Percentiles rank a stretch among this genome's conserved stretches.
phyloP scores from a whole-genome alignment of 23 tunicate species.

The Halocynthia roretzi region DNA sequence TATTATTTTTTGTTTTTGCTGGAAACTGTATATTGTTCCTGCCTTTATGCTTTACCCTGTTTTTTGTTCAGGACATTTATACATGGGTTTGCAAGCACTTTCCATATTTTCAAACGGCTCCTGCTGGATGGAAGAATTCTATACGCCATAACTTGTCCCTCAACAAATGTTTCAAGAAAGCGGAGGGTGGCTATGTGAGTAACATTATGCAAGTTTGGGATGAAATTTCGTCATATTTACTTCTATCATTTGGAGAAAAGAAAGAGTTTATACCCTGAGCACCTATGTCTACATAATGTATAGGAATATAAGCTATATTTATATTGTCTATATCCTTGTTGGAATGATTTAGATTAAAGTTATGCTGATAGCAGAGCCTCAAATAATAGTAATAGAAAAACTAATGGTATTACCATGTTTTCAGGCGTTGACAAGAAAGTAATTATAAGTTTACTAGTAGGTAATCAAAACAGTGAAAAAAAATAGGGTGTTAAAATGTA shows the following conservation, averaged over 20 bases:
- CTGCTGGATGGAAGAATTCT: slow-evolving; percentile 95
- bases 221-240: slow-evolving; percentile 1
- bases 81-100: slow-evolving; percentile 90
- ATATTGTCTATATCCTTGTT: too few species aligned
- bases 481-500: too few species aligned
- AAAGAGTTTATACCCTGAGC: background rate
- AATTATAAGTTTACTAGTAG: too few species aligned
- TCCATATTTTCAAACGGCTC: slow-evolving; percentile 86
- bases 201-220: background rate
- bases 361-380: too few species aligned
- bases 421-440: too few species aligned
- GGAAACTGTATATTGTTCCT: background rate
- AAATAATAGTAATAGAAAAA: too few species aligned
- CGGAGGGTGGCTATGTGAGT: slow-evolving; percentile 23
- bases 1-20: too few species aligned
- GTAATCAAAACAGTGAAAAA: too few species aligned
- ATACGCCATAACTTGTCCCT: slow-evolving; percentile 83
- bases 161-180: slow-evolving; percentile 82
- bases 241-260: slow-evolving; percentile 19
- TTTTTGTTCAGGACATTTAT: slow-evolving; percentile 61
- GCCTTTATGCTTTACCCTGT: background rate
- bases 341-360: too few species aligned
- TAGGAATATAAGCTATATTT: too few species aligned
- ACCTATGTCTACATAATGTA: too few species aligned
- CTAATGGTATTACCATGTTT: too few species aligned